A percentile compares a stretch with the other conserved stretches of the same genome.
Evolutionary conservation across 2,797 vertebrate species (phyloP).

Genomic region (Intellagama lesueurii): DNA sequence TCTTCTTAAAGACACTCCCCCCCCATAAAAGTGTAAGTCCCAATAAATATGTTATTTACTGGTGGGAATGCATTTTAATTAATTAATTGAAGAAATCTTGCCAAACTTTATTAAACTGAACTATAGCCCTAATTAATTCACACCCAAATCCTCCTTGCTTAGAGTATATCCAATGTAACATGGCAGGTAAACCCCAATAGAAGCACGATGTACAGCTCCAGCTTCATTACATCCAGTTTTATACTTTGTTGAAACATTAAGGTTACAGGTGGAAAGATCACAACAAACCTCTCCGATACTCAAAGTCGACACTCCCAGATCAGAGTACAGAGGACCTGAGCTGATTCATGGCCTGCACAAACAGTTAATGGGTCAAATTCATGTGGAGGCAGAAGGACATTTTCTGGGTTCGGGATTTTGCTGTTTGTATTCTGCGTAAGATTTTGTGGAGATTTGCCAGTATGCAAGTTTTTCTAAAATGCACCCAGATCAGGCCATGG

Average conservation of each 20-base stretch:
- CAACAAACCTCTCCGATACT: not conserved
- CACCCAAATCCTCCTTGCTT: not conserved
- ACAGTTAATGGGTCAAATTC: not conserved
- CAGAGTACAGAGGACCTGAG: not conserved
- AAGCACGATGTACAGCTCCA: not conserved
- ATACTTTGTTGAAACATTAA: not conserved
- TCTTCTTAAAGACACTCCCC: not conserved
- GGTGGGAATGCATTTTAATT: not conserved
- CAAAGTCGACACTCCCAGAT: not conserved
- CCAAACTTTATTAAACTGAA: not conserved
- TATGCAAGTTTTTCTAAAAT: not conserved
- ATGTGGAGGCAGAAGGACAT: not conserved
- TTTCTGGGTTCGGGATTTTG: not conserved
- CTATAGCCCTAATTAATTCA: not conserved
- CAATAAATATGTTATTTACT: not conserved
- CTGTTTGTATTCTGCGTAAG: not conserved
- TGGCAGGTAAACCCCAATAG: not conserved
- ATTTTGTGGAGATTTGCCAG: not conserved
- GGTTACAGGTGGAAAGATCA: not conserved
- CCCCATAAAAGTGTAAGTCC: not conserved
- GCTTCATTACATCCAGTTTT: not conserved
- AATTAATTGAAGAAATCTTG: not conserved
- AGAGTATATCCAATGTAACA: not conserved
- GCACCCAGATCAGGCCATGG: not conserved
- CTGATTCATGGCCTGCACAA: not conserved